Evolutionary conservation across 1,140 invertebrate species (phyloP), one percentile per base, ranked within the genome.

Genomic region (Drosophila nikananu): DNA sequence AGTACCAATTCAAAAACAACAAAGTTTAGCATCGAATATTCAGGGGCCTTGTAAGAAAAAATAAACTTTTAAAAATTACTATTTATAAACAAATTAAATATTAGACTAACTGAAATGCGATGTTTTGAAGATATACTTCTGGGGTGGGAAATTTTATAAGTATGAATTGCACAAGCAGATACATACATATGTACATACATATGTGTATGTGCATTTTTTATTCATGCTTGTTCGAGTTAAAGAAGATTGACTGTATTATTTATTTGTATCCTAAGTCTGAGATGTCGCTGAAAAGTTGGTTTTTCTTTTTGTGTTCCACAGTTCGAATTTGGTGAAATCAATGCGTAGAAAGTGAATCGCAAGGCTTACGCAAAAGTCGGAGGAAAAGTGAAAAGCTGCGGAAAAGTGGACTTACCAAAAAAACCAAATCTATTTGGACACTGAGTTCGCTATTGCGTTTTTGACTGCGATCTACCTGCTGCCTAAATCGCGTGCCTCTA

Each of bases 341-440:
- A 90, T 90, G 86, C 81, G 79, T 90, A 89, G 86, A 90, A 90
- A 90, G 86, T 90, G 86, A 89, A 90, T 84, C 65, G 52, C 15
- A 49, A 60, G 54, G 37, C 63, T 77, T 68, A 90, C 79, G 81
- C 78, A 73, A 83, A 57, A 64, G 44, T 58, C 60, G 58, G 73
- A 27, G 61, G 66, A 83, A 83, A 83, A 83, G 80, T 83, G 80
- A 83, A 83, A 83, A 83, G 48, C 57, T 46, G 37, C 41, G 61
- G 55, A 81, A 75, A 80, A 75, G 41, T 78, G 44, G 64, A 30
- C 37, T 39, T 30, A 60, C 57, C 39, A 51, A 72, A 81, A 75
- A 46, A 15, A 70, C 61, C 42, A 77, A 42, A 58, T 13, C 8
- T 15, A 49, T 32, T 54, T 55, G 21, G 25, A 32, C 49, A 52